These are phyloP conservation scores for Laothoe populi DNA, from an alignment of 2,888 invertebrate species.

Conservation along the genomic window DNA sequence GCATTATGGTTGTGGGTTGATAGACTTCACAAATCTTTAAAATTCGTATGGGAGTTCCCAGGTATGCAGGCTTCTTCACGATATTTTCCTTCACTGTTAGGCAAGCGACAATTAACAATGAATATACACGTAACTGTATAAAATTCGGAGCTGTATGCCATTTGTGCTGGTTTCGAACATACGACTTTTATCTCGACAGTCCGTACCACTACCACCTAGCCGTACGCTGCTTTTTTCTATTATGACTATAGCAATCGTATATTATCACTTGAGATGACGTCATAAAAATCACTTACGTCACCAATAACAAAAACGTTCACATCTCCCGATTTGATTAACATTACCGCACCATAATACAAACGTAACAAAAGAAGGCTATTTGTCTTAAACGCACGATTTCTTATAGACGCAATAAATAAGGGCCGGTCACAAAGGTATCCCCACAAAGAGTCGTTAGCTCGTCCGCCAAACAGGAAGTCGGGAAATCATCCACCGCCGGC, in stretches of 20 bases:
- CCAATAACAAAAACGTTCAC: not conserved
- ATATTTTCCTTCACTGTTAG: too few relatives aligned
- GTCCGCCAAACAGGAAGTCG: conserved; percentile 59
- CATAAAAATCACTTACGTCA: not conserved
- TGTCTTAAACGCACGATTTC: conserved; percentile 37
- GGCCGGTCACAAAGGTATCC: conserved; percentile 50
- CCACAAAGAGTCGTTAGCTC: conserved; percentile 31
- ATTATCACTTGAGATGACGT: not conserved
- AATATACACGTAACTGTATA: too few relatives aligned
- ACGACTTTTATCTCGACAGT: too few relatives aligned
- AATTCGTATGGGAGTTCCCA: too few relatives aligned
- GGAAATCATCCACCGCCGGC: conserved; percentile 74
- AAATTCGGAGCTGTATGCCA: too few relatives aligned
- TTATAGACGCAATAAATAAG: conserved; percentile 64
- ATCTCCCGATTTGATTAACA: conserved; percentile 10
- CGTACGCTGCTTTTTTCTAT: too few relatives aligned
- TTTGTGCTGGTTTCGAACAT: too few relatives aligned
- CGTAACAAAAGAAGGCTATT: conserved; percentile 13
- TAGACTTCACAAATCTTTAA: too few relatives aligned
- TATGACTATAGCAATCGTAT: not conserved
- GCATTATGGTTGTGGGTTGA: too few relatives aligned
- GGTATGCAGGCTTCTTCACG: too few relatives aligned
- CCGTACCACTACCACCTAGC: too few relatives aligned
- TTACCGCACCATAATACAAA: conserved; percentile 5
- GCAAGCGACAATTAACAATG: too few relatives aligned